Percentiles rank a stretch among this genome's conserved stretches.
Conservation (phyloP, 2,113 vertebrate genomes). For the Istiophorus platypterus region DNA sequence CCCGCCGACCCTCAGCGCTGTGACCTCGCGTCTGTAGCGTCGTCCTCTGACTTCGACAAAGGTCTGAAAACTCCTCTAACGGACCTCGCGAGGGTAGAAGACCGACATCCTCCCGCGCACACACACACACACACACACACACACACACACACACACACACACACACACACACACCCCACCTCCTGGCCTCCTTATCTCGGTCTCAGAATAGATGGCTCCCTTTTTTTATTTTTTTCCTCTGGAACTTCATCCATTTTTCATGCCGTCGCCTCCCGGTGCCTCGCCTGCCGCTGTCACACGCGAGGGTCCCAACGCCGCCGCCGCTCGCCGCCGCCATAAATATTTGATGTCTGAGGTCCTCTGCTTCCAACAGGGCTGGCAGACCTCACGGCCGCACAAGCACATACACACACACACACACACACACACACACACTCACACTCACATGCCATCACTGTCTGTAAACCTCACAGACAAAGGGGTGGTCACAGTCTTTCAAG, state of each 20-base stretch:
- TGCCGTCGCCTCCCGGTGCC: constrained; percentile 36
- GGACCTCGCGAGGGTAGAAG: constrained; percentile 8
- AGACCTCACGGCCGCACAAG: not conserved
- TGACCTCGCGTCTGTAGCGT: constrained; percentile 30
- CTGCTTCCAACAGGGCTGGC: constrained; percentile 35
- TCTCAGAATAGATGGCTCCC: constrained; percentile 60
- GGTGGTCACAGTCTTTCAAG: not conserved
- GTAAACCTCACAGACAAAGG: constrained; percentile 3
- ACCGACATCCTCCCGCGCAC: constrained; percentile 5
- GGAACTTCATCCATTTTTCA: constrained; percentile 74
- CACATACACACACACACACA: constrained; percentile 9
- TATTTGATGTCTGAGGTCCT: constrained; percentile 60
- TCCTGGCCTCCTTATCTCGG: constrained; percentile 50
- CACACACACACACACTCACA: not conserved
- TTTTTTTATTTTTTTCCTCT: too few relatives aligned
- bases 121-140: not conserved
- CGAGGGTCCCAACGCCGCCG: constrained; percentile 9
- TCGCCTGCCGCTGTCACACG: constrained; percentile 47
- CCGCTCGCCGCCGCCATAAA: constrained; percentile 42
- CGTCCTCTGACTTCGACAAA: constrained; percentile 16
- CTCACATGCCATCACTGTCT: not conserved
- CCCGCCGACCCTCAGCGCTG: not conserved
- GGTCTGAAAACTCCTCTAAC: constrained; percentile 13
- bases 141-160: not conserved
- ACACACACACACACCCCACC: not conserved